These are phyloP conservation scores for Neodiprion lecontei DNA, from an alignment of 1,140 invertebrate species.

Conservation along the genomic window DNA sequence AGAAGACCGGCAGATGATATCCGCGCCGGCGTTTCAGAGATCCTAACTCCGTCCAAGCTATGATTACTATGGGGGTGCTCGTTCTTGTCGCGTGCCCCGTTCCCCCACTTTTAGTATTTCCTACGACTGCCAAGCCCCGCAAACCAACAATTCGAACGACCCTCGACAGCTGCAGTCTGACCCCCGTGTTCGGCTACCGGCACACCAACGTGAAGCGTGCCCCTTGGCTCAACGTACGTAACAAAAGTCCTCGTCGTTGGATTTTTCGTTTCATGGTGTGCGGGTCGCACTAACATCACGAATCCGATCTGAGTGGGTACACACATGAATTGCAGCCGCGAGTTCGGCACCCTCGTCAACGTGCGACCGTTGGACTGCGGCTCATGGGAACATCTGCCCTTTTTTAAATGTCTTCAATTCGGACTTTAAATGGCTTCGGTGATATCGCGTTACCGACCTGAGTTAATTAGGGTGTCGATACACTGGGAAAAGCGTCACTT, in stretches of 20 bases:
- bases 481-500: too few species aligned
- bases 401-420: neutral
- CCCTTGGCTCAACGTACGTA: neutral
- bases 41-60: neutral
- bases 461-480: neutral
- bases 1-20: neutral
- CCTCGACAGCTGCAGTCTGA: slow-evolving; percentile 39
- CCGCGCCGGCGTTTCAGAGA: neutral
- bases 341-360: neutral
- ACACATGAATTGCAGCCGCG: too few species aligned
- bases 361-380: neutral
- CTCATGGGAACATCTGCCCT: neutral
- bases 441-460: neutral
- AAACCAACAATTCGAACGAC: neutral
- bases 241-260: neutral
- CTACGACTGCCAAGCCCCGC: slow-evolving; percentile 8
- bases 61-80: slow-evolving; percentile 19
- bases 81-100: slow-evolving; percentile 38
- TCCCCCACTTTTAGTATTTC: slow-evolving; percentile 30
- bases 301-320: too few species aligned
- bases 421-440: slow-evolving; percentile 2
- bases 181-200: slow-evolving; percentile 18
- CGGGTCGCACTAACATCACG: too few species aligned
- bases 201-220: slow-evolving; percentile 23
- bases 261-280: too few species aligned